Base-by-base conservation (phyloP, 2,113 vertebrate species). In the Corythaixoides concolor region DNA sequence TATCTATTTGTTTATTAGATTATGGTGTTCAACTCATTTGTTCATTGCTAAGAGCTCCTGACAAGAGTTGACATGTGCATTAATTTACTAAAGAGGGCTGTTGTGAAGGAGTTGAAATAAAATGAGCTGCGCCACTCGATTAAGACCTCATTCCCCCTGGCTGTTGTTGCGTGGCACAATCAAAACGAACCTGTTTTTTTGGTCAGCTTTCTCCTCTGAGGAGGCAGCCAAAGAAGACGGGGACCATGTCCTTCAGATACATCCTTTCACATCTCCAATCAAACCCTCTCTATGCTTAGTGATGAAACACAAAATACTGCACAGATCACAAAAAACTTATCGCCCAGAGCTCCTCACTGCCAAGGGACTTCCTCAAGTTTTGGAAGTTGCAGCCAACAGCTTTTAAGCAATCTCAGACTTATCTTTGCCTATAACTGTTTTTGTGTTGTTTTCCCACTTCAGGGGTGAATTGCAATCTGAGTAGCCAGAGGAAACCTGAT, bases 1-100 rank as follows among this genome's bases (percentile, higher is more conserved):
- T 95, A 88, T 93, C 86, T 95, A 49, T 87, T 91, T 95, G 89
- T 78, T 95, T 85, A 95, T 97, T 92, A 89, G 77, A 89, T 91
- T 73, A 88, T 80, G 78, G 78, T 50, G 72, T 62, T 93, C 64
- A 88, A 82, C 87, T 80, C 50, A 76, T 95, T 88, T 74, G 77
- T 76, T 94, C 91, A 80, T 50, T 67, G n/a, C 87, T 66, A 95
- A 91, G 78, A 91, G 89, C 58, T 69, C 88, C 81, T 85, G 87
- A 96, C 84, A 88, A 74, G 70, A 94, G 77, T 6, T 88, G 89
- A 95, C 81, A 85, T 35, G 74, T 2, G 11, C 87, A 89, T 94
- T 94, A 75, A 94, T 89, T 95, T 93, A 85, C 59, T 64, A 55
- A 85, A 94, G 70, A 92, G 56, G 32, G 63, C 21, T 82, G 74